phyloP scores from a whole-genome alignment of 2,113 vertebrate genomes.

The Cochlearius cochlearius region DNA sequence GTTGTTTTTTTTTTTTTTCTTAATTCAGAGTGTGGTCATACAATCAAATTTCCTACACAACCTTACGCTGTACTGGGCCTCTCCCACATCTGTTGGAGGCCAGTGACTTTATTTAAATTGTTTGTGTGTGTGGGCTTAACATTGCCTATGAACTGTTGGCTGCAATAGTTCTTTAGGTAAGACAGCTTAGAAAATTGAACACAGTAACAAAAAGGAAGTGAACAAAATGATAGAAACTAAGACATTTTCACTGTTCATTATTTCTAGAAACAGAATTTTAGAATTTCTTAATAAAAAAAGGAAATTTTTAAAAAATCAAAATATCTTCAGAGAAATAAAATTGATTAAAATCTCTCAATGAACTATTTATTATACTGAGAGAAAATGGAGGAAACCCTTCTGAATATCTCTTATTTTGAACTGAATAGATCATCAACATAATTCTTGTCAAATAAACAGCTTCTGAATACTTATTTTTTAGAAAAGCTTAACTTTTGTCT shows the following conservation, averaged over 20 bases:
- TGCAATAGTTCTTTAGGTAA: background rate
- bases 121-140: background rate
- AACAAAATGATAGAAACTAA: background rate
- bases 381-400: background rate
- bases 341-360: background rate
- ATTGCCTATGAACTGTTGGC: background rate
- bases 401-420: background rate
- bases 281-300: background rate
- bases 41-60: background rate
- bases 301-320: background rate
- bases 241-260: background rate
- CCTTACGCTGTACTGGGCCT: background rate
- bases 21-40: background rate
- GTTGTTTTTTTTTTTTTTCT: background rate
- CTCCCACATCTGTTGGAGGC: background rate
- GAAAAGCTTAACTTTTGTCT: background rate
- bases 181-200: background rate
- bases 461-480: background rate
- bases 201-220: background rate
- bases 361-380: background rate
- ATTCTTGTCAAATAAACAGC: background rate
- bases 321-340: background rate
- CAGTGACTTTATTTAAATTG: background rate
- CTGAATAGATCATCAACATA: background rate
- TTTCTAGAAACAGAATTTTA: background rate